Conservation (phyloP, 2,888 invertebrate species). For the Celastrina argiolus region DNA sequence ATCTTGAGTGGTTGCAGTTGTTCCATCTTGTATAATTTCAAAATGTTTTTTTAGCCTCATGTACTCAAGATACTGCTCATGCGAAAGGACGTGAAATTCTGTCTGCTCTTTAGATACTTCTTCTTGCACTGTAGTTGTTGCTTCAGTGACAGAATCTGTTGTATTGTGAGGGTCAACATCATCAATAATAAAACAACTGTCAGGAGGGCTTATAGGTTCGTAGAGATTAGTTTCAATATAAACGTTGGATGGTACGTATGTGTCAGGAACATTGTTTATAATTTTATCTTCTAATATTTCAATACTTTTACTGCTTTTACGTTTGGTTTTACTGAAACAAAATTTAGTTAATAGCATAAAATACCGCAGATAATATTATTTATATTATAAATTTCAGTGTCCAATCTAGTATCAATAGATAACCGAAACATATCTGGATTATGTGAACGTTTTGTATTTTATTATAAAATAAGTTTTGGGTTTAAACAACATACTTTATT, state of each 20-base stretch:
- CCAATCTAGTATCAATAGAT: too few relatives aligned
- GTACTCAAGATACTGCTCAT: neutral
- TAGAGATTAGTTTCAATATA: neutral
- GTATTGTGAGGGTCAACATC: neutral
- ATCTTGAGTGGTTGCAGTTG: neutral
- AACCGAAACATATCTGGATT: too few relatives aligned
- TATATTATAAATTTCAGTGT: too few relatives aligned
- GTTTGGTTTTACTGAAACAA: conserved; percentile 4
- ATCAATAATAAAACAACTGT: neutral
- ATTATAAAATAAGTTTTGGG: too few relatives aligned
- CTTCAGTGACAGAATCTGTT: neutral
- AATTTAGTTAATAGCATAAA: neutral
- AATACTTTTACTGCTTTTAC: neutral
- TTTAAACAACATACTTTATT: too few relatives aligned
- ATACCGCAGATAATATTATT: neutral
- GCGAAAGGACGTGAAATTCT: neutral
- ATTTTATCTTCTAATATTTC: neutral
- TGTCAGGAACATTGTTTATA: neutral
- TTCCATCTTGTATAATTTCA: neutral
- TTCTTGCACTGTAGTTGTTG: neutral
- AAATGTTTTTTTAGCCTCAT: neutral
- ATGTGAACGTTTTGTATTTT: too few relatives aligned
- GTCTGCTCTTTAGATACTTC: neutral
- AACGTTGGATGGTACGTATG: neutral
- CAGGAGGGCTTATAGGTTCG: neutral